Evolutionary conservation across 2,888 invertebrate genomes (phyloP).

Genomic region (Perdita meconis): DNA sequence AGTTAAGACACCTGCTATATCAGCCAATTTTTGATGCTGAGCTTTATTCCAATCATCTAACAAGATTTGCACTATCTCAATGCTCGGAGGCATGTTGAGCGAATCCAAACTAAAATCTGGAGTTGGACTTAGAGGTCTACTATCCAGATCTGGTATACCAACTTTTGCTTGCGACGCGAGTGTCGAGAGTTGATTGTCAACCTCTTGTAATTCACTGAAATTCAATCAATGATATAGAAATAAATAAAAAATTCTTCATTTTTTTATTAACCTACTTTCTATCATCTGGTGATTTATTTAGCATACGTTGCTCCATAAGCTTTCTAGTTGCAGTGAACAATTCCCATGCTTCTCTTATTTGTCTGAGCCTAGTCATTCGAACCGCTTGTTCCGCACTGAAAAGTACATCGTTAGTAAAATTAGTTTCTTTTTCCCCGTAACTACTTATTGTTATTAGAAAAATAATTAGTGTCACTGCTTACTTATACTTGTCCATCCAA

Average conservation of each 20-base stretch:
- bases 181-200: constrained; percentile 67
- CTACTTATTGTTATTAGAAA: not conserved
- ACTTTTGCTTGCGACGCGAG: constrained; percentile 55
- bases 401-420: constrained; percentile 44
- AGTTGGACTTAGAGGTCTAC: constrained; percentile 66
- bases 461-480: constrained; percentile 40
- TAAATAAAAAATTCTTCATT: not conserved
- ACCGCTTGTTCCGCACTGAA: constrained; percentile 77
- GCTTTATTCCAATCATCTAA: constrained; percentile 76
- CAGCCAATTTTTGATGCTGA: constrained; percentile 74
- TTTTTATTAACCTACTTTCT: constrained; percentile 46
- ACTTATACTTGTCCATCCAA: constrained; percentile 85
- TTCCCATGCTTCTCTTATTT: constrained; percentile 77
- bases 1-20: constrained; percentile 73
- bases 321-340: constrained; percentile 71
- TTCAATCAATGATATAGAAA: not conserved
- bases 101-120: constrained; percentile 67
- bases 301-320: constrained; percentile 64
- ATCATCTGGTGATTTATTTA: constrained; percentile 65
- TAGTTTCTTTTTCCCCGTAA: not conserved
- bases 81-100: constrained; percentile 65
- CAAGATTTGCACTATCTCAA: constrained; percentile 74
- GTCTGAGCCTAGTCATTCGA: constrained; percentile 75
- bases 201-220: constrained; percentile 70
- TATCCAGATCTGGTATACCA: constrained; percentile 54